Base-by-base conservation (phyloP, 2,888 invertebrate species). In the Lottia gigantea region DNA sequence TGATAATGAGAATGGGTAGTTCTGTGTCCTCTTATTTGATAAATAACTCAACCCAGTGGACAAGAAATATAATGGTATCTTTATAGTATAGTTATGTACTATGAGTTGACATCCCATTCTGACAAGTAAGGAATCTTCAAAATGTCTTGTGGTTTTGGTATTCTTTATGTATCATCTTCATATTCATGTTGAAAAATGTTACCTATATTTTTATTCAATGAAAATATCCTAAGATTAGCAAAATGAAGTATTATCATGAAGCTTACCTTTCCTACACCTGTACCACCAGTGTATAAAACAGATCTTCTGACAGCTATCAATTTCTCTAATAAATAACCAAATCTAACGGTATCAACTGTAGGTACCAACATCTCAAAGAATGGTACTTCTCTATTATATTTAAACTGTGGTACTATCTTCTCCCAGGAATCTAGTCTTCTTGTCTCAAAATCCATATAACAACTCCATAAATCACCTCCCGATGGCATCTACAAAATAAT, bases 351-450 rank as follows among this genome's bases (percentile, higher is more conserved):
- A 84, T 96, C 96, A n/a, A 93, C 92, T 0, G 96, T 96, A 0
- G 96, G 96, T 12, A 96, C 96, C 67, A 95, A 90, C 85, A 95
- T 94, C 84, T 96, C 95, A 84, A 95, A 96, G 89, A 95, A 96
- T 0, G 95, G 94, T 40, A 91, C 89, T 0, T 91, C 90, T 16
- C 91, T 89, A 84, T 93, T 91, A 83, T 94, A 96, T 2, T 89
- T 77, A 84, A 95, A 96, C 0, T 89, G 82, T 0, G 95, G 93
- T 77, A 95, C 92, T 47, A 95, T 92, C 70, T 92, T 92, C n/a
- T 91, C 91, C 96, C 96, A 96, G 11, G 91, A 88, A 80, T 94
- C 94, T 88, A 95, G 91, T 65, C 91, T 91, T 71, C 92, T 91
- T n/a, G 90, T 90, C 71, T 91, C 91, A 62, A 93, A 91, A 86